These are phyloP conservation scores for Eurystomus glaucurus DNA, from an alignment of 2,797 vertebrate genomes.

Conservation along the genomic window DNA sequence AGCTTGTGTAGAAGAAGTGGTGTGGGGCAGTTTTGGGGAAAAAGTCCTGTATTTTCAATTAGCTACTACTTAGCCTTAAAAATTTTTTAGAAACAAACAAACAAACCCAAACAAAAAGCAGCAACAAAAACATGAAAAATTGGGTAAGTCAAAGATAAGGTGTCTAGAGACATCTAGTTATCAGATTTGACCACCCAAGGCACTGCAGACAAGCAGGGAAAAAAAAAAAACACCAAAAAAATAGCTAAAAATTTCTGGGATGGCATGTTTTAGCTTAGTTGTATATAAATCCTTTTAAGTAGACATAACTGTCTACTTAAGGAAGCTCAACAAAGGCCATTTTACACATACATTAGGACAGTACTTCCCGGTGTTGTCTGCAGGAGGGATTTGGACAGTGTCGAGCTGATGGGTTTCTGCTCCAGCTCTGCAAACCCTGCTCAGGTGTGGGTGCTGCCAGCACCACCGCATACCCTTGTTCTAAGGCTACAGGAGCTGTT, in stretches of 20 bases:
- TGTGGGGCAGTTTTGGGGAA: neutral
- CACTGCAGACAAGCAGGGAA: neutral
- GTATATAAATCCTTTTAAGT: neutral
- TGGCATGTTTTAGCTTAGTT: neutral
- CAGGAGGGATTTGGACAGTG: neutral
- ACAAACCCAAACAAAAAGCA: no score
- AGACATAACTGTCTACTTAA: accelerated
- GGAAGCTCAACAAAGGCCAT: neutral
- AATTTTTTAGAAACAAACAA: accelerated
- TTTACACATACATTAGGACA: accelerated
- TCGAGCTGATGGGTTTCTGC: accelerated
- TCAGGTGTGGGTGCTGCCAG: neutral
- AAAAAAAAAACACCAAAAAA: neutral
- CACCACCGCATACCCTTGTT: neutral
- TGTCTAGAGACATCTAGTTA: neutral
- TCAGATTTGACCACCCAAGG: neutral
- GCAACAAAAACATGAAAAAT: neutral
- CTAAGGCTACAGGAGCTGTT: neutral
- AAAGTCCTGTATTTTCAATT: neutral
- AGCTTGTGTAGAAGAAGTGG: neutral
- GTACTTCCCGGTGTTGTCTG: accelerated
- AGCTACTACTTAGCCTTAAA: neutral
- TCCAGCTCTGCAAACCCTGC: accelerated
- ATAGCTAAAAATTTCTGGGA: neutral
- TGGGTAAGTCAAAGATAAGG: neutral